Percentiles rank a stretch among this genome's conserved stretches.
Conservation (phyloP, 92 coral and sea anemone species). For the Zoanthus sansibaricus region DNA sequence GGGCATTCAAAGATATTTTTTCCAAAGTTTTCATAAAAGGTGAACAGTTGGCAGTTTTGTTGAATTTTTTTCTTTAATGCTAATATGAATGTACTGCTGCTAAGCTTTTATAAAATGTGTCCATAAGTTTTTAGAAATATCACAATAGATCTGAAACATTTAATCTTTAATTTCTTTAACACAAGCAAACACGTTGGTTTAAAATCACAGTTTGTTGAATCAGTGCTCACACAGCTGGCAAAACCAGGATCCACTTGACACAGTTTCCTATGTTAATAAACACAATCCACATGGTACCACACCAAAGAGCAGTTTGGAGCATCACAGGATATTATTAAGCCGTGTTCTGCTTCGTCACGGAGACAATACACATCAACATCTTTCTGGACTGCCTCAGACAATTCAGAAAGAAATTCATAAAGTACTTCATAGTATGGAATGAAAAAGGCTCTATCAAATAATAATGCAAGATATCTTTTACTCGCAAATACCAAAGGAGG, state of each 20-base stretch:
- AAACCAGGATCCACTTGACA: conserved; percentile 13
- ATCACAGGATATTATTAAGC: conserved; percentile 39
- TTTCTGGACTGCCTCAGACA: conserved; percentile 9
- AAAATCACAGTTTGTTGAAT: conserved; percentile 2
- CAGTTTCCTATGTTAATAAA: conserved; percentile 15
- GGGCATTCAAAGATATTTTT: background rate
- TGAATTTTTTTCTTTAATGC: conserved; percentile 16
- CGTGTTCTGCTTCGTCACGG: conserved; percentile 50
- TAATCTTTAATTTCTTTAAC: conserved; percentile 2
- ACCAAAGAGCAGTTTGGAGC: conserved; percentile 14
- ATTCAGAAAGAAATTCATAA: background rate
- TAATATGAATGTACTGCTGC: background rate
- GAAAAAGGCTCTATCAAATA: too few species aligned
- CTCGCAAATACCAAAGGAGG: too few species aligned
- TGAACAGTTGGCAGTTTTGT: conserved; percentile 13
- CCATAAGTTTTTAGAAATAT: background rate
- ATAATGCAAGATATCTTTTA: too few species aligned
- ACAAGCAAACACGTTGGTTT: background rate
- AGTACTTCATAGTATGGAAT: too few species aligned
- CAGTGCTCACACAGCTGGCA: conserved; percentile 20
- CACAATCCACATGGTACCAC: conserved; percentile 32
- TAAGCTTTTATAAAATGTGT: conserved; percentile 10
- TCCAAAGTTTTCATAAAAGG: background rate
- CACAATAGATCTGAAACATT: background rate
- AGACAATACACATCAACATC: conserved; percentile 33